phyloP scores from a whole-genome alignment of 1,140 invertebrate genomes.

The Gyrodactylus bullatarudis region DNA sequence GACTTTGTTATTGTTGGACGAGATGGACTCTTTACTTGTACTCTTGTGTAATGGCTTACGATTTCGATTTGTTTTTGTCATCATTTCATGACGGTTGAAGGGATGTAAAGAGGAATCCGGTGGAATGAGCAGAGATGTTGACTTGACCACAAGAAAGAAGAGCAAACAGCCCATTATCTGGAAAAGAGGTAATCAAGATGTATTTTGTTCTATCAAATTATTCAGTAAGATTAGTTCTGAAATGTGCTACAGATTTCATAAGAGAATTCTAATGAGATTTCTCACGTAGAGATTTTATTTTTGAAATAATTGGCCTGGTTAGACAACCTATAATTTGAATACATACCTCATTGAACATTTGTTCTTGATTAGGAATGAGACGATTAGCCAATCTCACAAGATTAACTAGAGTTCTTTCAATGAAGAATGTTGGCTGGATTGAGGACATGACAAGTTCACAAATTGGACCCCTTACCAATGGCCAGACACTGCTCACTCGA shows the following conservation, averaged over 20 bases:
- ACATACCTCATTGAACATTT: background rate
- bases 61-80: background rate
- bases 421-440: background rate
- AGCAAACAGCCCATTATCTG: background rate
- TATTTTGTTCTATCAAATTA: too few relatives aligned
- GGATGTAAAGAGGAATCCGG: background rate
- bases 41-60: background rate
- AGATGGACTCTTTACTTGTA: background rate
- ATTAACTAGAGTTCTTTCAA: background rate
- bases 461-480: background rate
- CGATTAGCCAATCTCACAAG: background rate
- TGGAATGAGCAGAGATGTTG: background rate
- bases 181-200: conserved; percentile 4
- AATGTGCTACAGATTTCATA: too few relatives aligned
- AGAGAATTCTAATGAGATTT: too few relatives aligned
- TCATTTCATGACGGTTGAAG: background rate
- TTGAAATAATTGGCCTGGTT: too few relatives aligned
- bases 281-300: too few relatives aligned
- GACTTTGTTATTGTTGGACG: background rate
- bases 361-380: background rate
- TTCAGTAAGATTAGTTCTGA: too few relatives aligned
- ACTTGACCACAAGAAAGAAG: background rate
- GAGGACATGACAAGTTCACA: background rate
- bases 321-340: too few relatives aligned
- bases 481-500: conserved; percentile 8